phyloP scores from a whole-genome alignment of 2,797 vertebrate genomes.

The Leuciscus waleckii region DNA sequence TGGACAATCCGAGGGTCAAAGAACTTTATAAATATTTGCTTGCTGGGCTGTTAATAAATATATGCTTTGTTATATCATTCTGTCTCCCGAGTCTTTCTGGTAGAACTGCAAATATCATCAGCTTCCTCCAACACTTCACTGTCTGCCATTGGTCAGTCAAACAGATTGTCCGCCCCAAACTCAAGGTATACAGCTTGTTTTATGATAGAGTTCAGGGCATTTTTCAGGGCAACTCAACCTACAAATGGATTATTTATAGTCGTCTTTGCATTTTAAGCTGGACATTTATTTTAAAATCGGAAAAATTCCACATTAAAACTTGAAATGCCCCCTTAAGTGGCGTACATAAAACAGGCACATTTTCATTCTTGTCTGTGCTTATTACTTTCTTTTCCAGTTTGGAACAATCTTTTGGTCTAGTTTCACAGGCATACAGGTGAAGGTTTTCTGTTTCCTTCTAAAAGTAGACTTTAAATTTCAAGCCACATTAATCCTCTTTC shows the following conservation, averaged over 20 bases:
- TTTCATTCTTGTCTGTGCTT: constrained; percentile 32
- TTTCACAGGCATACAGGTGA: constrained; percentile 59
- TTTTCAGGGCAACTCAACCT: background rate
- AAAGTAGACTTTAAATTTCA: constrained; percentile 71
- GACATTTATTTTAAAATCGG: background rate
- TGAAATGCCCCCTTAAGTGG: background rate
- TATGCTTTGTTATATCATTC: too few species aligned
- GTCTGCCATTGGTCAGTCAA: background rate
- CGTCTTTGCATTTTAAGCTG: background rate
- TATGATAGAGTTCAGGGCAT: background rate
- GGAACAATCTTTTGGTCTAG: constrained; percentile 50
- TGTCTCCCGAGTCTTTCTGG: too few species aligned
- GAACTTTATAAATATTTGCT: too few species aligned
- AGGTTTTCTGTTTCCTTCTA: constrained; percentile 50
- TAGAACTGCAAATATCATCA: too few species aligned
- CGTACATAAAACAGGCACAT: constrained; percentile 21
- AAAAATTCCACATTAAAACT: background rate
- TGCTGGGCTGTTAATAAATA: too few species aligned
- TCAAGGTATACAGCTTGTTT: background rate
- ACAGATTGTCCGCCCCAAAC: background rate
- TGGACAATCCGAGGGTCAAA: too few species aligned
- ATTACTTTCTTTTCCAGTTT: constrained; percentile 20
- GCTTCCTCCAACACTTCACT: background rate
- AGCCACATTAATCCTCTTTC: constrained; percentile 65
- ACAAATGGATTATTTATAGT: background rate